Evolutionary conservation across 2,888 invertebrate species (phyloP), one percentile per base, ranked within the genome.

Genomic region (Acanthopleura granulata): DNA sequence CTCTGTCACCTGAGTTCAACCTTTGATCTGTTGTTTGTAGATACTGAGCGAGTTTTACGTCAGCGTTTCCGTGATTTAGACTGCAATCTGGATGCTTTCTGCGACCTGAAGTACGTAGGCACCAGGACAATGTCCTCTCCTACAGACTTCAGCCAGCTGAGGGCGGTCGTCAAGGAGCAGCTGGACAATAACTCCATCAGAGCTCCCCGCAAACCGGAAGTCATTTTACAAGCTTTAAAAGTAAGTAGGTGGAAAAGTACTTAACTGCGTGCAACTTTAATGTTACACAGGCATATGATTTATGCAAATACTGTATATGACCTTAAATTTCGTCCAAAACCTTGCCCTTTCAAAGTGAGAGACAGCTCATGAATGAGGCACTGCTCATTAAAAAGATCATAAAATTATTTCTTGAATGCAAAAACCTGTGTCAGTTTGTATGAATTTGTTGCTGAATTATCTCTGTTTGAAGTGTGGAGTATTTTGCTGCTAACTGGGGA

Each of bases 151-250:
- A 89, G 90, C 61, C 91, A 92, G 79, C 90, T 95, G 22, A 91
- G 91, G 77, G 88, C 90, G 70, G 93, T 93, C 16, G 90, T 95
- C 75, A 92, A 92, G 78, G 91, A 92, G 77, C 94, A 94, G 88
- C 90, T 95, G 75, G 92, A 93, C 75, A 94, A 95, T 85, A 94
- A 93, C 12, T 92, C 93, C n/a, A 93, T 95, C 12, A 91, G 95
- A 77, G 94, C 94, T 0, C 92, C 94, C 0, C 91, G 95, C 69
- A 93, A 93, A 81, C 93, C 94, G 0, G 92, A 92, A 79, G 92
- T 94, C 76, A 93, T 95, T 70, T 95, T 93, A 85, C 92, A 92
- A 76, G 94, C 94, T 3, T 91, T 95, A 75, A 93, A 94, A 91
- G 93, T 94, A 83, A 84, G 80, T 74, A 50, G 30, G 57, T 18